A percentile compares a stretch with the other conserved stretches of the same genome.
These are phyloP conservation scores for Eucera pruinosa DNA, from an alignment of 2,888 invertebrate species.

Conservation along the genomic window DNA sequence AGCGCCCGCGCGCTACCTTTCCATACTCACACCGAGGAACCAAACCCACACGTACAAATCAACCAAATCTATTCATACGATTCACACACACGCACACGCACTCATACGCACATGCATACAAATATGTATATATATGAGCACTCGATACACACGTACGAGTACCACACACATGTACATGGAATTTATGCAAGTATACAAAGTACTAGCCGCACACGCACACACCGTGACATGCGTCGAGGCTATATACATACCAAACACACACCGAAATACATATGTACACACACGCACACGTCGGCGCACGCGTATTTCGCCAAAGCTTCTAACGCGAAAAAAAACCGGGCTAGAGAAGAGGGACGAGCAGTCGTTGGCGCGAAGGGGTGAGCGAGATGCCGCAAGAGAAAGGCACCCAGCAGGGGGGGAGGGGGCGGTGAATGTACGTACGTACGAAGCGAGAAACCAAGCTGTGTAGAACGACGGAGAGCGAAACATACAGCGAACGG, in stretches of 20 bases:
- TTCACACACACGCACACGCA: slow-evolving; percentile 20
- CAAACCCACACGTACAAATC: too few relatives aligned
- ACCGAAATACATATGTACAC: slow-evolving; percentile 36
- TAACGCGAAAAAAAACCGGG: slow-evolving; percentile 67
- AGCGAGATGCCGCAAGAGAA: slow-evolving; percentile 51
- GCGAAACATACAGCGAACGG: slow-evolving; percentile 5
- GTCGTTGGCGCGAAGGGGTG: slow-evolving; percentile 56
- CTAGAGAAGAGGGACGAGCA: slow-evolving; percentile 62
- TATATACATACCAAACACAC: slow-evolving; percentile 15
- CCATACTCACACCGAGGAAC: too few relatives aligned
- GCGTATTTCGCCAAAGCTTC: slow-evolving; percentile 72
- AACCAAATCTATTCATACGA: too few relatives aligned
- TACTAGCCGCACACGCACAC: neutral
- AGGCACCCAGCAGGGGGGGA: slow-evolving; percentile 4
- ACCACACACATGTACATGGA: too few relatives aligned
- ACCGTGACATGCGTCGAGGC: neutral
- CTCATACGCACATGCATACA: neutral
- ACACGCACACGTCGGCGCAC: slow-evolving; percentile 60
- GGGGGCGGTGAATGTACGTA: neutral
- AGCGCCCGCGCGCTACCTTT: slow-evolving; percentile 52
- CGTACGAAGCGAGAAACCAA: neutral
- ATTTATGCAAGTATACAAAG: neutral
- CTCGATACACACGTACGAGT: too few relatives aligned
- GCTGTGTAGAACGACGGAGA: neutral
- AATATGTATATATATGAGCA: neutral